Evolutionary conservation across 2,888 invertebrate genomes (phyloP), one percentile per base, ranked within the genome.

Genomic region (Phorcus lineatus): DNA sequence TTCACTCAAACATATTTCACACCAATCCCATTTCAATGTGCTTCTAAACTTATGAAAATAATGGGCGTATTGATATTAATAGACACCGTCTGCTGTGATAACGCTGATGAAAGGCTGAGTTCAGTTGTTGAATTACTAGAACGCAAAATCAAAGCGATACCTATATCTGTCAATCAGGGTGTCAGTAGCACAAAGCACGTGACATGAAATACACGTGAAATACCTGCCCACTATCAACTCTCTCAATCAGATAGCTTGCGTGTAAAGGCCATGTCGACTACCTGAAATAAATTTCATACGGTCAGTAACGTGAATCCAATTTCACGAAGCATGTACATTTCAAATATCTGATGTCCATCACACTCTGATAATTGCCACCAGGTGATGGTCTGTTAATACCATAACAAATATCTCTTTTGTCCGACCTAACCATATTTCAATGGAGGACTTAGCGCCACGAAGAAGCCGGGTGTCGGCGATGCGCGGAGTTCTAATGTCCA

Each of bases 361-460:
- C 9, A 62, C 4, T 16, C 24, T 24, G 19, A 28, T 28, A 62
- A 62, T 62, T 62, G 62, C 62, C 28, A 13, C 62, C 62, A 62
- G 62, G 62, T 62, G 62, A 62, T 62, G 62, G 19, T 62, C 16
- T 62, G 28, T 62, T 62, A 62, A 28, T 62, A 62, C 62, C 62
- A 62, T 28, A 62, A 62, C 62, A 62, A 62, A 62, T 62, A 62
- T 22, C 24, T 28, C 62, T 28, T 62, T 62, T 62, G 62, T 62
- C 62, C 24, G 24, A 62, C 22, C 13, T 62, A 24, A 24, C 24
- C 62, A 62, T n/a, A 24, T 24, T 47, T 22, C 62, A 62, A 16
- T 62, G 62, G 24, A 16, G 16, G 62, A 62, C 62, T 62, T 28
- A 31, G 24, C 13, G 28, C 47, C 47, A 62, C n/a, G 62, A 62